Conservation (phyloP, 2,888 invertebrate genomes). For the Thymelicus lineola region DNA sequence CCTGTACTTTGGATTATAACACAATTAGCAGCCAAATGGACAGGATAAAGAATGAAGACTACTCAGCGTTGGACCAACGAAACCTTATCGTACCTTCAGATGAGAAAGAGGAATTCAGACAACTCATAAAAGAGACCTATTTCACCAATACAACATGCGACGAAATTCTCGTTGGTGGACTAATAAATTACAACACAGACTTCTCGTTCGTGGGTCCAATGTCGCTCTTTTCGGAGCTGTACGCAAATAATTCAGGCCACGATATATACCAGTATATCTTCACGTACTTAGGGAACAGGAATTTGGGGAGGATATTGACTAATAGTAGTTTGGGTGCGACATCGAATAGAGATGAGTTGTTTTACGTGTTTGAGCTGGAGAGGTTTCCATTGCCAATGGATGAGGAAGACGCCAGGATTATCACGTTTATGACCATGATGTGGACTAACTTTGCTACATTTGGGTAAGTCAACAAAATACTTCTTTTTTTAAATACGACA, state of each 20-base stretch:
- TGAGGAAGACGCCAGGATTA: conserved; percentile 74
- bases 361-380: conserved; percentile 74
- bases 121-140: conserved; percentile 66
- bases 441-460: conserved; percentile 80
- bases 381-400: conserved; percentile 69
- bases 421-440: conserved; percentile 78
- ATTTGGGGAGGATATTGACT: conserved; percentile 69
- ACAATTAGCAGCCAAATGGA: conserved; percentile 73
- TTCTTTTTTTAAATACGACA: neutral
- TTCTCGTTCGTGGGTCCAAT: conserved; percentile 74
- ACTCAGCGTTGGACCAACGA: conserved; percentile 65
- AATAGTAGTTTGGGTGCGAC: conserved; percentile 73
- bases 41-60: conserved; percentile 69
- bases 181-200: conserved; percentile 75
- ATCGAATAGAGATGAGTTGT: conserved; percentile 69
- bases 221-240: conserved; percentile 67
- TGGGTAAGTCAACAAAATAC: conserved; percentile 61
- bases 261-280: conserved; percentile 70
- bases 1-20: conserved; percentile 70
- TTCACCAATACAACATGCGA: conserved; percentile 67
- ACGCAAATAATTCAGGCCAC: conserved; percentile 59
- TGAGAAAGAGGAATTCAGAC: conserved; percentile 61
- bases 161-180: conserved; percentile 67
- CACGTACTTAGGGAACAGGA: conserved; percentile 72
- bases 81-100: conserved; percentile 57